These are phyloP conservation scores for Mirza zaza DNA, from an alignment of 2,113 vertebrate species.

Conservation along the genomic window DNA sequence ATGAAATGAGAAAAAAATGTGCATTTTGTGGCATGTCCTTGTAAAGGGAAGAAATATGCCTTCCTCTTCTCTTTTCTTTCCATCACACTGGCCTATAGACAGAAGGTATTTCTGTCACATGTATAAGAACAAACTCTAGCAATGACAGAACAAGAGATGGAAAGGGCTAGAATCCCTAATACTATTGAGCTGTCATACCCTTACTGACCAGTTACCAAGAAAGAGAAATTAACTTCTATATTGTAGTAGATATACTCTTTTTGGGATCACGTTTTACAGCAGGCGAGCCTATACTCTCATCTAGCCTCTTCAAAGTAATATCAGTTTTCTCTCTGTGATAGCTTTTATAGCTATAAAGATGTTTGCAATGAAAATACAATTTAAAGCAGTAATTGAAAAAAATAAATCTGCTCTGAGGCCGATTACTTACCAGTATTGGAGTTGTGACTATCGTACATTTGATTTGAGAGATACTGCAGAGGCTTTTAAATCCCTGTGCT, in stretches of 20 bases:
- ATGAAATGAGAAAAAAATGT: not conserved
- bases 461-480: not conserved
- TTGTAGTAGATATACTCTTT: not conserved
- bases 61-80: not conserved
- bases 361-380: conserved; percentile 32
- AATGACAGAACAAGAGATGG: not conserved
- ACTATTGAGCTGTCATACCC: not conserved
- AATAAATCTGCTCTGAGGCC: not conserved
- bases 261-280: not conserved
- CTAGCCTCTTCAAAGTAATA: not conserved
- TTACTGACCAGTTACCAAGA: not conserved
- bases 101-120: not conserved
- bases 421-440: not conserved
- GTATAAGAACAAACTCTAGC: not conserved
- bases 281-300: not conserved
- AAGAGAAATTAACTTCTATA: not conserved
- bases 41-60: not conserved
- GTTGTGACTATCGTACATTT: not conserved
- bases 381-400: conserved; percentile 33
- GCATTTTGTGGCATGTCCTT: not conserved
- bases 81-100: not conserved
- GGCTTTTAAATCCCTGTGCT: not conserved
- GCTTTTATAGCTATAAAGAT: not conserved
- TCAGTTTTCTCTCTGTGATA: not conserved
- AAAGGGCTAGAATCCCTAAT: not conserved